A percentile compares a stretch with the other conserved stretches of the same genome.
Evolutionary conservation across 2,113 vertebrate genomes (phyloP).

Genomic region (Hydropotes inermis): DNA sequence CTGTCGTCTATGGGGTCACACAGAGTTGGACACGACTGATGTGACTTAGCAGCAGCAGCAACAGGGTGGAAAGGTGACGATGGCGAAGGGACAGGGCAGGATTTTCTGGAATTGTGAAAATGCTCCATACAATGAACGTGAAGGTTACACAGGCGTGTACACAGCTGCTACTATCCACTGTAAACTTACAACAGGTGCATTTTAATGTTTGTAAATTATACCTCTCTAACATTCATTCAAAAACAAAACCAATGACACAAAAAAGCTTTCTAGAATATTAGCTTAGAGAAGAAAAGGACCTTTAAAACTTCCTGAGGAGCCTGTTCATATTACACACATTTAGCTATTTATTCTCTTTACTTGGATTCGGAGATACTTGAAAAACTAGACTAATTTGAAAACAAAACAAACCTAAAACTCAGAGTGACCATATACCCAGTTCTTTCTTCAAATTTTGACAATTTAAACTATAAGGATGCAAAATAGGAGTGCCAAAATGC

Average conservation of each 20-base stretch:
- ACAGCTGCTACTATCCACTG: background rate
- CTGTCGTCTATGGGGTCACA: no score
- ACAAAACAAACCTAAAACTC: background rate
- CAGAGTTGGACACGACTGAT: no score
- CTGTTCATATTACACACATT: background rate
- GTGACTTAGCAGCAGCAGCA: no score
- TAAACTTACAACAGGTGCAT: background rate
- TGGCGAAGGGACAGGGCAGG: background rate
- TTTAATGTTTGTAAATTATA: conserved; percentile 4
- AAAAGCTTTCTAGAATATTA: background rate
- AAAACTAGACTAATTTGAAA: background rate
- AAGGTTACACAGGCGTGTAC: background rate
- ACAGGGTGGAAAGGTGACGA: no score
- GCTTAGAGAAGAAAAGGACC: background rate
- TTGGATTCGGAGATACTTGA: background rate
- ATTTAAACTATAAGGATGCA: background rate
- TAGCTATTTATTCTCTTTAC: background rate
- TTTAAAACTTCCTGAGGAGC: background rate
- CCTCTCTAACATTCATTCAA: background rate
- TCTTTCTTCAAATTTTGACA: background rate
- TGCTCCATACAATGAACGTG: background rate
- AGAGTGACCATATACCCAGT: background rate
- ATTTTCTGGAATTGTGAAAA: background rate
- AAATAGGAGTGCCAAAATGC: background rate
- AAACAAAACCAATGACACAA: background rate